Conservation (phyloP, 2,888 invertebrate genomes). For the Standfussiana lucernea region DNA sequence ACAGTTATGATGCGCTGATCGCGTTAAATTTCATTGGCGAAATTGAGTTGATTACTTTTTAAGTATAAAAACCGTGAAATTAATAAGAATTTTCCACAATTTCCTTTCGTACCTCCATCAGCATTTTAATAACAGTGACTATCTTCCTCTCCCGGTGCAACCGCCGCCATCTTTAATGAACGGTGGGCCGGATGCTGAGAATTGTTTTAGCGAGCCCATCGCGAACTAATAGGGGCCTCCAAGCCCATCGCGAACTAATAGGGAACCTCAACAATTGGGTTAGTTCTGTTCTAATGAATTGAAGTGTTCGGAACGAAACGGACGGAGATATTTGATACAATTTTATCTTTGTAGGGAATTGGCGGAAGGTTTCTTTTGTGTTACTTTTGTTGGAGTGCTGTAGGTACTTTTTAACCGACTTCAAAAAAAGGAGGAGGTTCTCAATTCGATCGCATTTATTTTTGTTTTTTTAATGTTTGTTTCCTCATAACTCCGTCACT, state of each 20-base stretch:
- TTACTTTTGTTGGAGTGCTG: neutral
- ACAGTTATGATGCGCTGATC: neutral
- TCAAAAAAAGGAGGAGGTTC: no score
- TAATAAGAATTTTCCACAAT: conserved; percentile 2
- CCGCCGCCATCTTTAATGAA: conserved; percentile 65
- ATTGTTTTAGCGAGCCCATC: conserved; percentile 74
- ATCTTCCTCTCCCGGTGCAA: conserved; percentile 44
- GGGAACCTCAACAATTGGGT: conserved; percentile 62
- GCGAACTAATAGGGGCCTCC: conserved; percentile 55
- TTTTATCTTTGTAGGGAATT: conserved; percentile 6
- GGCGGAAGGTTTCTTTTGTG: neutral
- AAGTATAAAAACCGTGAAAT: neutral
- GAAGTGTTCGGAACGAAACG: conserved; percentile 37
- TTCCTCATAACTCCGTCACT: no score
- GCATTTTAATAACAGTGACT: conserved; percentile 46
- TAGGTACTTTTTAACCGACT: no score
- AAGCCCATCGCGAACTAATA: conserved; percentile 65
- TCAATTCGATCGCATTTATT: no score
- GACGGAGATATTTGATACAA: conserved; percentile 17
- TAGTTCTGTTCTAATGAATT: conserved; percentile 60
- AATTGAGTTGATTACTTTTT: no score
- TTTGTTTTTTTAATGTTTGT: no score
- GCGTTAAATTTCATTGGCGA: neutral
- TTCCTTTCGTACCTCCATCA: conserved; percentile 14
- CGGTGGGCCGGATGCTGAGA: conserved; percentile 73